A percentile compares a stretch with the other conserved stretches of the same genome.
Evolutionary conservation across 1,140 invertebrate species (phyloP).

Genomic region (Drosophila sp.): DNA sequence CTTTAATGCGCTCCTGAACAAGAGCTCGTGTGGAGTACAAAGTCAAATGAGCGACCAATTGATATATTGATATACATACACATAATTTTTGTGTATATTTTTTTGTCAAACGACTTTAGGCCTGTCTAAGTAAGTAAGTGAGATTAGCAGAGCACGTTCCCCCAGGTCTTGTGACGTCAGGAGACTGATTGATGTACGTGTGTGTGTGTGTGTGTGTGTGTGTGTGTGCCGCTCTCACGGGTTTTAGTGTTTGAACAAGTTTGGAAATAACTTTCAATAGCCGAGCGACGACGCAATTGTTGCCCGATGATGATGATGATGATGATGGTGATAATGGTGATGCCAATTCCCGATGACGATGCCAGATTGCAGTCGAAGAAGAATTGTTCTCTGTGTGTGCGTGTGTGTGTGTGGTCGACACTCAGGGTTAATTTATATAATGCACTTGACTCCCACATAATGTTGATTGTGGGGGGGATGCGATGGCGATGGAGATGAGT

Average conservation of each 20-base stretch:
- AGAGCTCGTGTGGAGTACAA: no score
- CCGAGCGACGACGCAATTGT: slow-evolving; percentile 26
- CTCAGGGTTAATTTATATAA: slow-evolving; percentile 29
- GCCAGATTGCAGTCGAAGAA: slow-evolving; percentile 13
- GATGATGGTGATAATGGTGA: slow-evolving; percentile 3
- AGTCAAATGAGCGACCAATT: no score
- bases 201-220: slow-evolving; percentile 4
- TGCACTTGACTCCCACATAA: slow-evolving; percentile 23
- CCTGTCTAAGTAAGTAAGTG: slow-evolving; percentile 34
- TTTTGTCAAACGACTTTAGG: slow-evolving; percentile 45
- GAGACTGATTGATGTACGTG: slow-evolving; percentile 16
- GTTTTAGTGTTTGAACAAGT: slow-evolving; percentile 34
- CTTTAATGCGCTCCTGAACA: no score
- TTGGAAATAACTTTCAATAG: slow-evolving; percentile 19
- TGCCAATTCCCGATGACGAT: background rate
- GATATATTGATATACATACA: slow-evolving; percentile 4
- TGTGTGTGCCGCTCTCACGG: slow-evolving; percentile 7
- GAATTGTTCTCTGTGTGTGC: background rate
- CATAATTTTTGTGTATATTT: slow-evolving; percentile 9
- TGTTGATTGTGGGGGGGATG: background rate
- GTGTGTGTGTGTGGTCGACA: background rate
- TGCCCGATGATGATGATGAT: slow-evolving; percentile 28
- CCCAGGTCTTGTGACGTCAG: slow-evolving; percentile 40
- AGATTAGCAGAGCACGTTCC: slow-evolving; percentile 55
- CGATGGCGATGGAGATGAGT: slow-evolving; percentile 34